These are phyloP conservation scores for Bothrops alternatus DNA, from an alignment of 2,797 vertebrate genomes.

Conservation along the genomic window DNA sequence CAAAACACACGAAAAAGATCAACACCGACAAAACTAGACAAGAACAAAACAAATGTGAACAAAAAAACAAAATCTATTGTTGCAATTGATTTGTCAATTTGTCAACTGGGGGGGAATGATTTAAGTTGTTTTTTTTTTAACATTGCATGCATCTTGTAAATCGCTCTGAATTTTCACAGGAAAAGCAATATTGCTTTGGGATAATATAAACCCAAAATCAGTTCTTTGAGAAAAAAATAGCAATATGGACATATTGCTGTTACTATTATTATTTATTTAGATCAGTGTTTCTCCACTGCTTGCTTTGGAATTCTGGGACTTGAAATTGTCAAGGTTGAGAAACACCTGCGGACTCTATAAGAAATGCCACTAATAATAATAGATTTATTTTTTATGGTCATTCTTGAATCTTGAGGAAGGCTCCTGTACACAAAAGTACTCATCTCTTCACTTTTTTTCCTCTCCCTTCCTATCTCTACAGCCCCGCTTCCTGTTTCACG, in stretches of 20 bases:
- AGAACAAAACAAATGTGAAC: neutral
- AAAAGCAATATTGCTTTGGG: neutral
- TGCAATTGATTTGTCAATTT: neutral
- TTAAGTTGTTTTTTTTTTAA: neutral
- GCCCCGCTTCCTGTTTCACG: neutral
- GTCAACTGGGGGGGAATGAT: neutral
- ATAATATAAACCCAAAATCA: neutral
- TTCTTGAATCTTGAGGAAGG: neutral
- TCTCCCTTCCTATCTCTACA: neutral
- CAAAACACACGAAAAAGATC: neutral
- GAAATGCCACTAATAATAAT: neutral
- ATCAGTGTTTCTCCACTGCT: neutral
- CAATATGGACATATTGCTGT: neutral
- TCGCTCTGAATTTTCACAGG: neutral
- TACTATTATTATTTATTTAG: neutral
- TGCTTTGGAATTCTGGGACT: too few relatives aligned
- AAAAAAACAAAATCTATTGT: neutral
- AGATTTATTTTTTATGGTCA: neutral
- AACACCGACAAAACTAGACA: too few relatives aligned
- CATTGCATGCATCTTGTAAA: neutral
- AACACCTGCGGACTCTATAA: neutral
- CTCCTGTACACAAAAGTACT: neutral
- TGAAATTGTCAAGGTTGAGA: too few relatives aligned
- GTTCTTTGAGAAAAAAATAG: neutral
- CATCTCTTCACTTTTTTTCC: neutral